Percentiles rank a stretch among this genome's conserved stretches.
Evolutionary conservation across 2,113 vertebrate species (phyloP).

Genomic region (Caranx ignobilis): DNA sequence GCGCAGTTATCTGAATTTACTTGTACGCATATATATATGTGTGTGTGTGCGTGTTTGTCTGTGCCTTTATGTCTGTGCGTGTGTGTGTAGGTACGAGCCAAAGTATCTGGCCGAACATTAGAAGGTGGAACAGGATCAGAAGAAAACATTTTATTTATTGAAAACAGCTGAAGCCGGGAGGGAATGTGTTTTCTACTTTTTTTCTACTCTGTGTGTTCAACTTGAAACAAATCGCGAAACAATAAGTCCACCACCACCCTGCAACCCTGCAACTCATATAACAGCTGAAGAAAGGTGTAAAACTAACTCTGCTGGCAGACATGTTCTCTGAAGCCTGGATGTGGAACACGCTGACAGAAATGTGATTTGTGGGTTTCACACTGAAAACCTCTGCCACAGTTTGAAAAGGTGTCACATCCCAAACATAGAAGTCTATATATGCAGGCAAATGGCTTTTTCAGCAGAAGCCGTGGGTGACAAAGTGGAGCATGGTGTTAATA

Average conservation of each 20-base stretch:
- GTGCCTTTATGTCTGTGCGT: background rate
- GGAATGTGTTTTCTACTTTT: constrained; percentile 51
- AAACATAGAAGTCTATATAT: background rate
- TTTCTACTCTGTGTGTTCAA: constrained; percentile 56
- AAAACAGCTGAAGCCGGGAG: constrained; percentile 67
- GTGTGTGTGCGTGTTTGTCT: background rate
- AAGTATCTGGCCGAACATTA: constrained; percentile 63
- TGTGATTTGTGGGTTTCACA: constrained; percentile 8
- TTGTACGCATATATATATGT: background rate
- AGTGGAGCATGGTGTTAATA: background rate
- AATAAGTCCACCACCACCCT: background rate
- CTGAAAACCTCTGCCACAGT: background rate
- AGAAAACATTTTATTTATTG: constrained; percentile 70
- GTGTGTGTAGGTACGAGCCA: constrained; percentile 34
- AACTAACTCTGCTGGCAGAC: constrained; percentile 4
- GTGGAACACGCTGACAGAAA: constrained; percentile 9
- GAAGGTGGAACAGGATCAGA: constrained; percentile 64
- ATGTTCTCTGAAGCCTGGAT: background rate
- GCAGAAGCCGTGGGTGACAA: constrained; percentile 1
- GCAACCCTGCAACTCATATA: constrained; percentile 2
- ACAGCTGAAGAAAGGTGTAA: constrained; percentile 21
- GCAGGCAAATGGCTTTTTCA: background rate
- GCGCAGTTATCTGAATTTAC: background rate
- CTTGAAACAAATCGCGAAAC: constrained; percentile 48
- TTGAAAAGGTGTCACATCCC: constrained; percentile 7